Percentiles rank a stretch among this genome's conserved stretches.
phyloP scores from a whole-genome alignment of 2,888 invertebrate species.

The Drosophila macrothrix region DNA sequence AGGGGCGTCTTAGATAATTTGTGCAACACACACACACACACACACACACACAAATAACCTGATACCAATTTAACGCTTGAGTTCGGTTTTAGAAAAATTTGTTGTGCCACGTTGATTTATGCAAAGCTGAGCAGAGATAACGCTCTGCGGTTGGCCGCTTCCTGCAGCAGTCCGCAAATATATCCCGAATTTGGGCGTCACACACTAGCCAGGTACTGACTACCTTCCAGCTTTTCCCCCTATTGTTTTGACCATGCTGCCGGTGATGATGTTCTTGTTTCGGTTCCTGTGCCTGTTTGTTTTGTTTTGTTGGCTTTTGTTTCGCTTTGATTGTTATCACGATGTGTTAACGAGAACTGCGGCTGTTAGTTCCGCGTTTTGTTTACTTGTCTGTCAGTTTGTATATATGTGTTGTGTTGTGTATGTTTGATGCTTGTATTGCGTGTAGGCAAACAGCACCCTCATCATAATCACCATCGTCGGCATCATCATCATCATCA shows the following conservation, averaged over 20 bases:
- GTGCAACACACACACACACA: conserved; percentile 38
- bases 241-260: conserved; percentile 42
- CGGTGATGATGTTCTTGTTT: conserved; percentile 40
- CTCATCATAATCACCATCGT: conserved; percentile 62
- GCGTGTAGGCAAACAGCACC: conserved; percentile 63
- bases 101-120: conserved; percentile 68
- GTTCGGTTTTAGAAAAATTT: conserved; percentile 56
- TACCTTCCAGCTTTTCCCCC: conserved; percentile 15
- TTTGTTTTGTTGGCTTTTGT: conserved; percentile 65
- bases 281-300: conserved; percentile 51
- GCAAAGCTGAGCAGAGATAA: conserved; percentile 72
- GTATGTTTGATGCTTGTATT: conserved; percentile 51
- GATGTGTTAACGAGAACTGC: conserved; percentile 60
- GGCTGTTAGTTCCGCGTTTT: conserved; percentile 60
- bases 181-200: conserved; percentile 10
- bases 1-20: conserved; percentile 65
- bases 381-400: conserved; percentile 39
- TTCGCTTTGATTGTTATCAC: conserved; percentile 71
- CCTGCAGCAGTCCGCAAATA: conserved; percentile 20
- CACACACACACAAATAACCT: conserved; percentile 7
- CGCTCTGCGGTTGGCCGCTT: conserved; percentile 61
- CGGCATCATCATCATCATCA: conserved; percentile 34
- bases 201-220: conserved; percentile 1
- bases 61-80: conserved; percentile 75
- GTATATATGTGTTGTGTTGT: conserved; percentile 12